Evolutionary conservation across 2,113 vertebrate species (phyloP), one percentile per base, ranked within the genome.

Genomic region (Pterophyllum scalare): DNA sequence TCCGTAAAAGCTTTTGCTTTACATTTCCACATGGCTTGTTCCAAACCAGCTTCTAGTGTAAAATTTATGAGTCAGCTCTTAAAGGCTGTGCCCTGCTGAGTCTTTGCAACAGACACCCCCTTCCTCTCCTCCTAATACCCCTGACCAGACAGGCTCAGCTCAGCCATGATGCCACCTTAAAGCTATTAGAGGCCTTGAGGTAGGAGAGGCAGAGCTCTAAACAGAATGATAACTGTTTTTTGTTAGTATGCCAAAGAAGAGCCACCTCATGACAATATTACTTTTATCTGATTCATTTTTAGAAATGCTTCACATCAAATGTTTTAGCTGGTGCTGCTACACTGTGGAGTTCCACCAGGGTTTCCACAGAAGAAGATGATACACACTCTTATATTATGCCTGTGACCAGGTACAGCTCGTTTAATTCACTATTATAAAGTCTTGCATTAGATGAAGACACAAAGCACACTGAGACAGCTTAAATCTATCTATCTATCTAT

Each of bases 21-120:
- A 94, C 93, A 92, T 95, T 93, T 95, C 93, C 91, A 89, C 93
- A 89, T 84, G 90, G 79, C 80, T 88, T 80, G 70, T 74, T 91
- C 82, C 33, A 62, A 38, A 82, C 59, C 84, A 86, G 78, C 91
- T 79, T 35, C 13, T 79, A 81, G 89, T 96, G 93, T 93, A 95
- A 95, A 94, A 95, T 95, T 87, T 95, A 95, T 94, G 92, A 94
- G 91, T 89, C 87, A 76, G 92, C 94, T 94, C 89, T 93, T 92
- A 87, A 90, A 83, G 83, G 52, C 88, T 89, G 88, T 76, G 75
- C 89, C 88, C 85, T 84, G 82, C 90, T 92, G 93, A 62, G 88
- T 65, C 65, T 89, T 62, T 82, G 60, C 65, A 60, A 79, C 77
- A 33, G n/a, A 67, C 87, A 14, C 67, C 60, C 74, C 74, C 83